phyloP scores from a whole-genome alignment of 2,113 vertebrate species.

The Pungitius pungitius region DNA sequence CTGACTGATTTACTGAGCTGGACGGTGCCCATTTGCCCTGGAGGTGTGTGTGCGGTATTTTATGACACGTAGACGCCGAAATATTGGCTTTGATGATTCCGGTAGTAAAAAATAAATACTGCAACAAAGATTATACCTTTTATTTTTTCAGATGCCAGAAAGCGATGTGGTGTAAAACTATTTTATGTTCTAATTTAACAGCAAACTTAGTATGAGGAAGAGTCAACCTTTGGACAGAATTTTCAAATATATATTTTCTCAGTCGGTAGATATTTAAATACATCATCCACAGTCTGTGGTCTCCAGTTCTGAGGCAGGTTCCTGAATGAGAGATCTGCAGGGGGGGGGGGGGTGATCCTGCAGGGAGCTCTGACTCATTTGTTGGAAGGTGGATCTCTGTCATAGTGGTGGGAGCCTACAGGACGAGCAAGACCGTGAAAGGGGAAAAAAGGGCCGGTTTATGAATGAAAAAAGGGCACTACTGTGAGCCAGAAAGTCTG shows the following conservation, averaged over 20 bases:
- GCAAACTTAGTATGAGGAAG: background rate
- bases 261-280: background rate
- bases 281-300: background rate
- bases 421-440: slow-evolving; percentile 23
- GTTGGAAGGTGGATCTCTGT: slow-evolving; percentile 26
- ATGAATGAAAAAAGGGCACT: slow-evolving; percentile 15
- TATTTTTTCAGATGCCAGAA: background rate
- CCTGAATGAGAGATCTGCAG: slow-evolving; percentile 28
- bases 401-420: background rate
- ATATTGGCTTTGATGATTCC: background rate
- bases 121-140: background rate
- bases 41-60: background rate
- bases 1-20: slow-evolving; percentile 1
- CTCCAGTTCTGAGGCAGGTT: background rate
- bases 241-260: background rate
- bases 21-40: background rate
- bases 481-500: background rate
- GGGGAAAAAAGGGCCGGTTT: slow-evolving; percentile 3
- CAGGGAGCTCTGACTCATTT: slow-evolving; percentile 38
- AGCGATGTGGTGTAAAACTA: background rate
- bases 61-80: background rate
- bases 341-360: slow-evolving; percentile 18
- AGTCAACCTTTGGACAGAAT: background rate
- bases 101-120: background rate
- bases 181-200: slow-evolving; percentile 1